phyloP scores from a whole-genome alignment of 2,888 invertebrate genomes.

The Helleia helle region DNA sequence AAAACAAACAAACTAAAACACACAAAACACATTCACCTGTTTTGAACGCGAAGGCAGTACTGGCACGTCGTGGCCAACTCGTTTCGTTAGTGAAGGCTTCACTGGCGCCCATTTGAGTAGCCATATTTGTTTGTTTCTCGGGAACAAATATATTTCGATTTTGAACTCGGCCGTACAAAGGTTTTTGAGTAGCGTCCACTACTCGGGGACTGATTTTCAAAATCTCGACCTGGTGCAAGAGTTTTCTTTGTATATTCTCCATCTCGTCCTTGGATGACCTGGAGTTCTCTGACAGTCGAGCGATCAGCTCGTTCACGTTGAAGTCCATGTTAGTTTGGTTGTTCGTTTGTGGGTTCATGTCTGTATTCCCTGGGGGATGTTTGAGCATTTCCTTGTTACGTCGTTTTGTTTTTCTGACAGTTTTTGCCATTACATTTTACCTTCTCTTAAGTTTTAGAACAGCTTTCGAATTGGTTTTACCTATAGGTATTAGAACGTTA shows the following conservation, averaged over 20 bases:
- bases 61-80: conserved; percentile 67
- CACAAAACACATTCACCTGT: conserved; percentile 69
- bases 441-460: too few species aligned
- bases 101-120: not conserved
- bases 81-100: conserved; percentile 32
- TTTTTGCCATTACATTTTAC: conserved; percentile 81
- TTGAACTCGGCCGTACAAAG: conserved; percentile 45
- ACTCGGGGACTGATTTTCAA: conserved; percentile 60
- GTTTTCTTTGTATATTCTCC: conserved; percentile 55
- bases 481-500: too few species aligned
- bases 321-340: conserved; percentile 36
- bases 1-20: conserved; percentile 17
- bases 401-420: conserved; percentile 82
- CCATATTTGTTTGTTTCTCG: conserved; percentile 22
- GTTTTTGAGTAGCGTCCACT: conserved; percentile 48
- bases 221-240: conserved; percentile 62
- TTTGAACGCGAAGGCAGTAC: conserved; percentile 68
- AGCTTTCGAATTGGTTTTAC: too few species aligned
- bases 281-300: conserved; percentile 59
- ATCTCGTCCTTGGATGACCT: conserved; percentile 59
- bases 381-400: conserved; percentile 55
- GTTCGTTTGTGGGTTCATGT: not conserved
- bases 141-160: conserved; percentile 16
- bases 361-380: conserved; percentile 37
- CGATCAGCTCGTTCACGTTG: conserved; percentile 59